Evolutionary conservation across 35 echinoderm and acorn worm genomes (phyloP).

Genomic region (Apostichopus japonicus): DNA sequence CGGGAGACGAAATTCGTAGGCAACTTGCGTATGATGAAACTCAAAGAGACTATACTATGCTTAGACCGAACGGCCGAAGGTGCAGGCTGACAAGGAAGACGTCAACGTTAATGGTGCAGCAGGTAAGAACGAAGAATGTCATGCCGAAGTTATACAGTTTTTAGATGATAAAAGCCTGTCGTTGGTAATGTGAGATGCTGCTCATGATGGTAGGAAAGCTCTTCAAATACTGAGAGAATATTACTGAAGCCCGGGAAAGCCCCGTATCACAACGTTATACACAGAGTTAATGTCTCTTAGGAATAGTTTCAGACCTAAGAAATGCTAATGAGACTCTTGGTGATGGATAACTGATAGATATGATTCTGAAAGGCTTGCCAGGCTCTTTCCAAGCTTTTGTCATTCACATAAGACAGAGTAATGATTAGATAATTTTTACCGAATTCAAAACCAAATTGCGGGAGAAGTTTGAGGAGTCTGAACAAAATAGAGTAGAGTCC

Average conservation of each 20-base stretch:
- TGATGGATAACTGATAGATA: constrained; percentile 4
- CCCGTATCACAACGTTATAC: constrained; percentile 54
- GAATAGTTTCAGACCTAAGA: constrained; percentile 9
- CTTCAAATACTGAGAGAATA: constrained; percentile 50
- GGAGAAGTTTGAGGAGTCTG: constrained; percentile 40
- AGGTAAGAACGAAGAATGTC: not conserved
- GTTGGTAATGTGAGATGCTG: constrained; percentile 53
- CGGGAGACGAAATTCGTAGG: constrained; percentile 39
- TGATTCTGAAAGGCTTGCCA: constrained; percentile 28
- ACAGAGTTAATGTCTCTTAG: constrained; percentile 31
- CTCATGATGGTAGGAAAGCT: constrained; percentile 48
- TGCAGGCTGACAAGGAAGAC: no score
- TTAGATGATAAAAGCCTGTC: constrained; percentile 60
- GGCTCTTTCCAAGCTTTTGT: not conserved
- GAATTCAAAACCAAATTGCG: constrained; percentile 19
- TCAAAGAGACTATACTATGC: constrained; percentile 32
- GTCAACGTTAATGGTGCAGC: no score
- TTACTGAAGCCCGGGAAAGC: constrained; percentile 41
- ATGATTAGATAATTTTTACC: constrained; percentile 35
- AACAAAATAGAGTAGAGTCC: not conserved
- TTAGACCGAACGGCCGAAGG: not conserved
- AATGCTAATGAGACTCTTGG: not conserved
- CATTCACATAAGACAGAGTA: not conserved
- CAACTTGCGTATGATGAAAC: constrained; percentile 20
- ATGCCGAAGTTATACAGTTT: constrained; percentile 45